Evolutionary conservation across 1,140 invertebrate species (phyloP), one percentile per base, ranked within the genome.

Genomic region (Diabrotica undecimpunctata): DNA sequence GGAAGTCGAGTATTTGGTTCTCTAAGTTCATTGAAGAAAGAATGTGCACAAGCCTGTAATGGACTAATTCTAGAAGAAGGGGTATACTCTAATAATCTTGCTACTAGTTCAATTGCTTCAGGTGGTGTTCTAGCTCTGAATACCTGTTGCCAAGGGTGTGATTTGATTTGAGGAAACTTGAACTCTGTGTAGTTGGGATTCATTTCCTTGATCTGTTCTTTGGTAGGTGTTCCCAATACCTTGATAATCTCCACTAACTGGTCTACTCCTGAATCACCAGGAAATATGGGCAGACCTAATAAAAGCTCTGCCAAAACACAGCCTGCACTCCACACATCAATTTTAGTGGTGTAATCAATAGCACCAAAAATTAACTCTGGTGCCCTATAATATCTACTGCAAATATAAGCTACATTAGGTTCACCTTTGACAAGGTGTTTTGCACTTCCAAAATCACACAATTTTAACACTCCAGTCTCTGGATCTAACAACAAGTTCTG

Each of bases 131-230:
- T 89, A 72, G 94, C 90, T 79, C 96, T 89, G 84, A 99, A 99
- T 75, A 99, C 96, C 92, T 98, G 98, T 81, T 94, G 91, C 97
- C 97, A 99, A 60, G 97, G 97, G 86, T 99, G 97, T 77, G 96
- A 95, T 83, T 98, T 99, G 81, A 99, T 99, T 82, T 98, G 96
- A 74, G 98, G 98, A 82, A 99, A 99, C 84, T 98, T 98, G 82
- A 99, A 99, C 85, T 99, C 97, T 72, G 96, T 98, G 80, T 99
- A 99, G 81, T 99, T 99, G 55, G 96, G 96, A 87, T 99, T 99
- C 98, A 99, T 99, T 83, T 99, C 96, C 77, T 76, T 70, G 61
- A 99, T 99, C 84, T 99, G 96, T 82, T 99, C 97, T 75, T 95
- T 88, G 67, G 96, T 98, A 12, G 98, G 98, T 68, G 98, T 99